Conservation (phyloP, 1,140 invertebrate genomes). For the Megalopta genalis region DNA sequence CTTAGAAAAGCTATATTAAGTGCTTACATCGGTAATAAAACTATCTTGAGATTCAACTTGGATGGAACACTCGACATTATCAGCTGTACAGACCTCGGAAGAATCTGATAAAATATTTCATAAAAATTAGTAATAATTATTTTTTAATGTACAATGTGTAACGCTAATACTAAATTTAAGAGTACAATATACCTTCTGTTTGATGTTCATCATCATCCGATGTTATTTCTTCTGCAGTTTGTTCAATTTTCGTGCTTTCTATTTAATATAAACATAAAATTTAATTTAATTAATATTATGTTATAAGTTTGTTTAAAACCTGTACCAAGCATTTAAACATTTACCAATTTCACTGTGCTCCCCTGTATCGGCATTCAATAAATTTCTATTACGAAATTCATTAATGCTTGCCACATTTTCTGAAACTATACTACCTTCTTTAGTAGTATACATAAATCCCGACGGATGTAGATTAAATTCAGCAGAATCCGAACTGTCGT, state of each 20-base stretch:
- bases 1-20: not conserved
- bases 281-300: conserved; percentile 22
- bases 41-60: conserved; percentile 5
- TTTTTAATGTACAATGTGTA: not conserved
- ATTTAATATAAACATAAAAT: conserved; percentile 37
- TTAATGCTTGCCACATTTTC: conserved; percentile 56
- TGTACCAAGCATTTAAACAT: conserved; percentile 29
- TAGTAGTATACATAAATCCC: conserved; percentile 38
- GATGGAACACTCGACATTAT: conserved; percentile 48
- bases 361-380: conserved; percentile 68
- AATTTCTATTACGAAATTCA: conserved; percentile 72
- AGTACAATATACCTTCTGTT: conserved; percentile 50
- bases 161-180: too few species aligned
- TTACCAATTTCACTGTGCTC: conserved; percentile 59
- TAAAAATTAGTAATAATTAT: not conserved
- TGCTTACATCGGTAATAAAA: conserved; percentile 48
- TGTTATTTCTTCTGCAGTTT: conserved; percentile 10
- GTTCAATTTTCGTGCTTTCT: conserved; percentile 3
- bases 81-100: conserved; percentile 54
- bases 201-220: conserved; percentile 1
- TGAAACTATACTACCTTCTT: conserved; percentile 6
- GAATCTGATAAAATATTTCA: conserved; percentile 15
- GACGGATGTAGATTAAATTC: not conserved
- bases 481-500: not conserved
- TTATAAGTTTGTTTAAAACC: not conserved